A percentile compares a stretch with the other conserved stretches of the same genome.
phyloP scores from a whole-genome alignment of 2,113 vertebrate genomes.

The Crotalus tigris region DNA sequence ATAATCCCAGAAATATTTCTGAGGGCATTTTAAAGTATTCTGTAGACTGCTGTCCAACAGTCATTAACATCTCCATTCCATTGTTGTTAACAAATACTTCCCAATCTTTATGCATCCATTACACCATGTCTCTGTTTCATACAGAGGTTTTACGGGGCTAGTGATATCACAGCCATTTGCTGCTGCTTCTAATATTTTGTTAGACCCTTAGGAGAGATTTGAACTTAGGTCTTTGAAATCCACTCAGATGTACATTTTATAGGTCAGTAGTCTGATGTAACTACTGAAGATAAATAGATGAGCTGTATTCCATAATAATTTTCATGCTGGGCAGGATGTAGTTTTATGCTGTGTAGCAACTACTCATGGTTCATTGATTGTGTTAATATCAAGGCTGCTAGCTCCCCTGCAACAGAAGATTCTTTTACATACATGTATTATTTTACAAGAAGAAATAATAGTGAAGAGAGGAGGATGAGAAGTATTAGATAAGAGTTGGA shows the following conservation, averaged over 20 bases:
- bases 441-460: not conserved
- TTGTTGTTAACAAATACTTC: not conserved
- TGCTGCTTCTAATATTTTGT: not conserved
- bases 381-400: not conserved
- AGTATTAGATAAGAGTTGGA: not conserved
- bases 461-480: not conserved
- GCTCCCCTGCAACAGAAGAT: not conserved
- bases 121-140: not conserved
- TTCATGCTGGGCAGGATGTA: not conserved
- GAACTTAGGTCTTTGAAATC: not conserved
- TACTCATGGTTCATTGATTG: not conserved
- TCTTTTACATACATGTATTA: not conserved
- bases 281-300: not conserved
- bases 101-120: not conserved
- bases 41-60: not conserved
- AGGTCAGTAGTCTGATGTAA: not conserved
- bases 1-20: not conserved
- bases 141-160: not conserved
- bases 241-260: not conserved
- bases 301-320: not conserved
- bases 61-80: not conserved
- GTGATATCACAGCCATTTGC: not conserved
- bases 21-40: not conserved
- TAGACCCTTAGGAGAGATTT: not conserved
- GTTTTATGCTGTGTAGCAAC: not conserved